Conservation (phyloP, 2,888 invertebrate genomes). For the Chymomyza amoena region DNA sequence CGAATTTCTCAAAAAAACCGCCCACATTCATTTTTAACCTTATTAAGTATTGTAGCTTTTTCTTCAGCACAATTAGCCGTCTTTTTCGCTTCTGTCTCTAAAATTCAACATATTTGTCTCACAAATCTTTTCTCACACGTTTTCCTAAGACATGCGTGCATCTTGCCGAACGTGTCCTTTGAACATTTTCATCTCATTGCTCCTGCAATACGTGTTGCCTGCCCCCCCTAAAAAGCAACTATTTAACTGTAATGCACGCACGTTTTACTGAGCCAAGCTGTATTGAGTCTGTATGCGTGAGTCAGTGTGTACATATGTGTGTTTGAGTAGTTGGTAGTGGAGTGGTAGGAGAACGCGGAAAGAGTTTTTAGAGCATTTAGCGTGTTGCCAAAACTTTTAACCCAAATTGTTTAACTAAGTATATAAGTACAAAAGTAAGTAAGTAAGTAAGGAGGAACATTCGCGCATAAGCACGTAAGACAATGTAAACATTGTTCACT, state of each 20-base stretch:
- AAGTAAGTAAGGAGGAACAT: not conserved
- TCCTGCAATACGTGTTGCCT: not conserved
- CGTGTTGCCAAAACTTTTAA: constrained; percentile 49
- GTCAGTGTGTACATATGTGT: no score
- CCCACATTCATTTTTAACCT: constrained; percentile 80
- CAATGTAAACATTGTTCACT: not conserved
- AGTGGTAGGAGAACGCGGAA: constrained; percentile 54
- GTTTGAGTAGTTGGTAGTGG: not conserved
- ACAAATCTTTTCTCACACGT: not conserved
- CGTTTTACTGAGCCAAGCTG: not conserved
- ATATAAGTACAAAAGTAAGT: constrained; percentile 50
- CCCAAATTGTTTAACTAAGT: constrained; percentile 63
- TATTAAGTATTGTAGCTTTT: constrained; percentile 67
- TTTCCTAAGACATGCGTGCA: not conserved
- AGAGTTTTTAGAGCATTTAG: constrained; percentile 23
- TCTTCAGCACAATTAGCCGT: constrained; percentile 56
- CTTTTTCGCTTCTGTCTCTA: constrained; percentile 6
- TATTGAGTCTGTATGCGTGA: no score
- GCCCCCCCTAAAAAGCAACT: not conserved
- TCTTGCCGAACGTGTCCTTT: constrained; percentile 47
- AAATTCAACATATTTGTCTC: not conserved
- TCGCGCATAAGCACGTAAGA: not conserved
- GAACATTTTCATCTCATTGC: constrained; percentile 32
- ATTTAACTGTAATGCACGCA: constrained; percentile 3
- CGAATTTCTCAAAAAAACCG: no score